Evolutionary conservation across 2,888 invertebrate species (phyloP), one percentile per base, ranked within the genome.

Genomic region (Epinotia brunnichana): DNA sequence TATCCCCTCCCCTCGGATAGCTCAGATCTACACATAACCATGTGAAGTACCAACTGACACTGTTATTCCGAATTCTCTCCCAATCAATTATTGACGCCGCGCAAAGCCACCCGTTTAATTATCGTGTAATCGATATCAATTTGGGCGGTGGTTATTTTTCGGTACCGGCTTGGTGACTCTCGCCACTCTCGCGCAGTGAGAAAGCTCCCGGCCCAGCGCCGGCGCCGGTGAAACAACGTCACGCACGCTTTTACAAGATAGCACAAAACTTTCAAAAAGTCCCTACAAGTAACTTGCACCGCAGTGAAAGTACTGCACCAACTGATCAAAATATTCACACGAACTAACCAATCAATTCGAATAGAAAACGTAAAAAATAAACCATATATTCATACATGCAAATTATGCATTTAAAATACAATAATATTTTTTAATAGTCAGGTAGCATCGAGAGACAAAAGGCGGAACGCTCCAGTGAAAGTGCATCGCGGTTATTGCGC

Each of bases 381-480:
- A 13, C 17, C 39, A n/a, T 63, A 53, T 68, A 48, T 62, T 72
- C 39, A 57, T 59, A 51, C 48, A 72, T 62, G 61, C 56, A 61
- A 62, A 67, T 67, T 61, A 68, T 44, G 35, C 61, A 68, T 62
- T 41, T 68, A 61, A 61, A 62, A 56, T 72, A 56, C 24, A 56
- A 56, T 67, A 53, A 61, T 61, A 56, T 62, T 71, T 67, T 71
- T 48, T 56, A 62, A 72, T 68, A 59, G 57, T 24, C 41, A 57
- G 51, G 51, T 21, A 72, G 53, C 29, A 53, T 63, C 44, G 51
- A 57, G 63, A 68, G 59, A 69, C 57, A 68, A 73, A 74, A 80
- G 79, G 82, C 82, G 82, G 84, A 85, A 84, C 82, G 82, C 81
- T 87, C 82, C 84, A 89, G 92, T 91, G 92, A 92, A 92, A 91